Evolutionary conservation across 1,140 invertebrate species (phyloP).

Genomic region (Caerostris darwini): DNA sequence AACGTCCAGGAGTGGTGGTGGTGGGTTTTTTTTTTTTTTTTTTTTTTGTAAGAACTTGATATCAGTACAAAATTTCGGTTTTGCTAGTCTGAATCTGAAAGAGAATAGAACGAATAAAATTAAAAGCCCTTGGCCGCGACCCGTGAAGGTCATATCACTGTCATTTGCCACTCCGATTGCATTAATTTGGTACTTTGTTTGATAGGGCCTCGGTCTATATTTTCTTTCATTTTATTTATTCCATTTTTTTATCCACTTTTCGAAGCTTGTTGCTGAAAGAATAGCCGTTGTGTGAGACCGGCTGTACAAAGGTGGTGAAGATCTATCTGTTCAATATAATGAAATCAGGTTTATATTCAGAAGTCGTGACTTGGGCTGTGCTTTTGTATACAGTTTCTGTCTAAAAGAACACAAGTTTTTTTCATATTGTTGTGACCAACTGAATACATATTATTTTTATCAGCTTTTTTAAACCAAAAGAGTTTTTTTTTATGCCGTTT

Average conservation of each 20-base stretch:
- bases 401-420: background rate
- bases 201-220: background rate
- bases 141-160: conserved; percentile 21
- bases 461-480: too few species aligned
- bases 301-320: background rate
- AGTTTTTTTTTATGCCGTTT: too few species aligned
- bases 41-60: background rate
- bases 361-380: background rate
- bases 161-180: conserved; percentile 6
- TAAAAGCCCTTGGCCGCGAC: background rate
- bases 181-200: background rate
- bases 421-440: too few species aligned
- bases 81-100: background rate
- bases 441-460: too few species aligned
- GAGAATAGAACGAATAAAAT: background rate
- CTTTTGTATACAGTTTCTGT: background rate
- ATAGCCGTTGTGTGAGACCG: background rate
- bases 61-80: background rate
- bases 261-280: conserved; percentile 1
- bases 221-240: background rate
- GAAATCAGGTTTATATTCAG: background rate
- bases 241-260: background rate
- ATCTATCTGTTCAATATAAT: background rate
- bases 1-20: background rate
- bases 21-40: background rate